phyloP scores from a whole-genome alignment of 1,140 invertebrate genomes.

The Dufourea novaeangliae region DNA sequence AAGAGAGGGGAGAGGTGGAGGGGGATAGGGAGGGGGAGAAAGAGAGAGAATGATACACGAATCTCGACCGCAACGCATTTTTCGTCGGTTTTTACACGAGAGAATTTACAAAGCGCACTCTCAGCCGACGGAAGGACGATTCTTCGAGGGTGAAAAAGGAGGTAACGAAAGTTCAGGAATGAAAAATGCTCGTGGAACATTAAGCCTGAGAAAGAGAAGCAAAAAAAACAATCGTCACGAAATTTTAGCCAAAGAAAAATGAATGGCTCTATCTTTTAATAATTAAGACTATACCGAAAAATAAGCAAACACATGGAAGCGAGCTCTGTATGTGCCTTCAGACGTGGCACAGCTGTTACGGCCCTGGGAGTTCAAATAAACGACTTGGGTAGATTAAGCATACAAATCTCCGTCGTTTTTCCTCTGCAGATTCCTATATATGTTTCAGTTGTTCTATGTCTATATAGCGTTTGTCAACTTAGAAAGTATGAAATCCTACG shows the following conservation, averaged over 20 bases:
- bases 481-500: slow-evolving; percentile 1
- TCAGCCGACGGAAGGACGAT: slow-evolving; percentile 2
- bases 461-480: slow-evolving; percentile 13
- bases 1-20: slow-evolving; percentile 22
- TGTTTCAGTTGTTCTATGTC: slow-evolving; percentile 41
- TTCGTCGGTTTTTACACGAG: slow-evolving; percentile 37
- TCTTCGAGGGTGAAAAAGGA: slow-evolving; percentile 10
- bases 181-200: slow-evolving; percentile 8
- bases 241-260: slow-evolving; percentile 63
- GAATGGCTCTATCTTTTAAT: slow-evolving; percentile 78
- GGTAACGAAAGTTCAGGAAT: background rate
- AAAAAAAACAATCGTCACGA: slow-evolving; percentile 50
- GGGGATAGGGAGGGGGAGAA: slow-evolving; percentile 49
- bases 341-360: slow-evolving; percentile 71
- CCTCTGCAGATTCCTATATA: slow-evolving; percentile 43
- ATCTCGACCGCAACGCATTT: slow-evolving; percentile 27
- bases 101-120: slow-evolving; percentile 47
- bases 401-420: slow-evolving; percentile 63
- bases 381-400: slow-evolving; percentile 74
- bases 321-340: slow-evolving; percentile 37
- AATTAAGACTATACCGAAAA: slow-evolving; percentile 75
- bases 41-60: slow-evolving; percentile 11
- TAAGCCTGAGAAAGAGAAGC: slow-evolving; percentile 4
- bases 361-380: slow-evolving; percentile 72
- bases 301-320: slow-evolving; percentile 69